Conservation (phyloP, 1,140 invertebrate species). For the Fopius arisanus region DNA sequence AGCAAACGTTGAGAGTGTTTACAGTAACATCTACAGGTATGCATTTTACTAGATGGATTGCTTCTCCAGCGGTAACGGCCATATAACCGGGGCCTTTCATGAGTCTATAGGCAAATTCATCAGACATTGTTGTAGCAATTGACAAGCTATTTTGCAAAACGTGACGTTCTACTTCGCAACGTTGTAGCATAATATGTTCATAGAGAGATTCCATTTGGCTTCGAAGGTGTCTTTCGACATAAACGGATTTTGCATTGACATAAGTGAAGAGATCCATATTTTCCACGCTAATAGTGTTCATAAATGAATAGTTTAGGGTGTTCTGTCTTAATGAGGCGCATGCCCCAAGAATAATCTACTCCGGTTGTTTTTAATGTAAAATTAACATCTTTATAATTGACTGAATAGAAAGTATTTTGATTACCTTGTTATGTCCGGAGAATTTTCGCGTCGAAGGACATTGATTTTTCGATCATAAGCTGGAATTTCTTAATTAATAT, state of each 20-base stretch:
- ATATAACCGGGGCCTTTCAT: neutral
- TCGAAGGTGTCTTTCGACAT: constrained; percentile 31
- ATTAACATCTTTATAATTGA: neutral
- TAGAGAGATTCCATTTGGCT: constrained; percentile 28
- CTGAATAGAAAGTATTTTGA: neutral
- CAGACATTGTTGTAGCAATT: neutral
- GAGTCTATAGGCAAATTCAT: neutral
- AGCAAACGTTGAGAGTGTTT: constrained; percentile 14
- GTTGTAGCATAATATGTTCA: constrained; percentile 21
- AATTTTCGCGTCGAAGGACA: too few relatives aligned
- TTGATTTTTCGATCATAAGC: too few relatives aligned
- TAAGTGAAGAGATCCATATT: constrained; percentile 38
- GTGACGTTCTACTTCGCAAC: constrained; percentile 31
- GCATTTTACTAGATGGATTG: neutral
- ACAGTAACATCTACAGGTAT: neutral
- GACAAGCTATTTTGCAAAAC: constrained; percentile 1
- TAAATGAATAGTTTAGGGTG: too few relatives aligned
- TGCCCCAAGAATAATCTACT: too few relatives aligned
- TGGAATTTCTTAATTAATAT: too few relatives aligned
- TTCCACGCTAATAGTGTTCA: too few relatives aligned
- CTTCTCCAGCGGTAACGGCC: neutral
- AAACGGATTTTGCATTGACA: constrained; percentile 37
- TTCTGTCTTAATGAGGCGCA: too few relatives aligned
- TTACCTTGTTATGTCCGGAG: too few relatives aligned
- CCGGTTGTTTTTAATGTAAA: too few relatives aligned